phyloP scores from a whole-genome alignment of 2,888 invertebrate genomes.

The Calliscelio sp. region DNA sequence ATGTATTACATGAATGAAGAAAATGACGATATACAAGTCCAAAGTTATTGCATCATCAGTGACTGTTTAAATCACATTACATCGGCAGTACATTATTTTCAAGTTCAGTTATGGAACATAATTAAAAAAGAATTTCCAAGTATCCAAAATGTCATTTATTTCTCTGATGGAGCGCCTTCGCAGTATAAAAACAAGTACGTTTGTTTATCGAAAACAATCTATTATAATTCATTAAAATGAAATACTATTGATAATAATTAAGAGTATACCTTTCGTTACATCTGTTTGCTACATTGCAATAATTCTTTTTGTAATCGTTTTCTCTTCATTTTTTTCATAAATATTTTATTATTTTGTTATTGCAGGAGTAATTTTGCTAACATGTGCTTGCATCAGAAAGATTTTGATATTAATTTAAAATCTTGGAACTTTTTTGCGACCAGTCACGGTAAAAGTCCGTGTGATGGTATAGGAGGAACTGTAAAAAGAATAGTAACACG shows the following conservation, averaged over 20 bases:
- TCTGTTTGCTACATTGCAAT: too few relatives aligned
- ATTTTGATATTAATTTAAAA: conserved; percentile 28
- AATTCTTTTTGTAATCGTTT: too few relatives aligned
- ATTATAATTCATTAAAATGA: conserved; percentile 4
- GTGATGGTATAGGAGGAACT: conserved; percentile 20
- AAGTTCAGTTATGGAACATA: conserved; percentile 7
- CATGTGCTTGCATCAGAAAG: conserved; percentile 35
- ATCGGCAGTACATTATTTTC: conserved; percentile 36
- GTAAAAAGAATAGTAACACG: too few relatives aligned
- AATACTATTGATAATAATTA: not conserved
- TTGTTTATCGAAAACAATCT: not conserved
- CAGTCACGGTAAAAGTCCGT: conserved; percentile 40
- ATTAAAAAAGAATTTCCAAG: conserved; percentile 33
- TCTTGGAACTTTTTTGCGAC: conserved; percentile 51
- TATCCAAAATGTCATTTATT: conserved; percentile 52
- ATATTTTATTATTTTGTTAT: too few relatives aligned
- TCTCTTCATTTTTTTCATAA: not conserved
- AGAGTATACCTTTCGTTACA: too few relatives aligned
- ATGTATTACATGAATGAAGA: not conserved
- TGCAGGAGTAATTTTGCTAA: conserved; percentile 36
- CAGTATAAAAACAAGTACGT: conserved; percentile 62
- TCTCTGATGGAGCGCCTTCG: conserved; percentile 58
- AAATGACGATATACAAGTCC: not conserved
- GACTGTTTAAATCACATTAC: conserved; percentile 40
- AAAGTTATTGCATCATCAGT: conserved; percentile 46